These are phyloP conservation scores for Hydrolagus colliei DNA, from an alignment of 2,797 vertebrate genomes.

Conservation along the genomic window DNA sequence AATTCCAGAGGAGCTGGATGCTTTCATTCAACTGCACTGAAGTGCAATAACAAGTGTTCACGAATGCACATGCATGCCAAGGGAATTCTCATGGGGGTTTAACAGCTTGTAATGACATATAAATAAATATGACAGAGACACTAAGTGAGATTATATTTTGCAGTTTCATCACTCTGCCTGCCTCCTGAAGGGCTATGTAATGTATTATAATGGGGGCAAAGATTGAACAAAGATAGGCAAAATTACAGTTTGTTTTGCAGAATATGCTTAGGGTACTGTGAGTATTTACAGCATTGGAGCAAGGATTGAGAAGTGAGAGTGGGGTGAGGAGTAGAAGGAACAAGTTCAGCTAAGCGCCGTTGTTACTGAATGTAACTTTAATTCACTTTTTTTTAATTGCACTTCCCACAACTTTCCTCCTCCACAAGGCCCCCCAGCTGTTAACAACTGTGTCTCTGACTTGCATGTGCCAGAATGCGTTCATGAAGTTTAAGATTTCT, in stretches of 20 bases:
- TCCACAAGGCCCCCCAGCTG: background rate
- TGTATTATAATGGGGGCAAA: constrained; percentile 3
- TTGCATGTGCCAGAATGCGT: background rate
- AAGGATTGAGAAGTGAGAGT: background rate
- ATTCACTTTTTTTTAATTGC: background rate
- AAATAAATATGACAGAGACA: background rate
- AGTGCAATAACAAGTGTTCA: constrained; percentile 9
- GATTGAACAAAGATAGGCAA: background rate
- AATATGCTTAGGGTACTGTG: background rate
- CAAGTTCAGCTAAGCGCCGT: background rate
- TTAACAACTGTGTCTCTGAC: background rate
- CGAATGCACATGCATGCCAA: background rate
- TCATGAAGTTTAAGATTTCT: background rate
- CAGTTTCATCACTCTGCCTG: background rate
- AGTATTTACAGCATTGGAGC: background rate
- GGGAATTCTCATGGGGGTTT: background rate
- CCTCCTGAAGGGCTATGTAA: constrained; percentile 27
- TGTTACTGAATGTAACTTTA: background rate
- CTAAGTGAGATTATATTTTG: background rate
- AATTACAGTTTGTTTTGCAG: background rate
- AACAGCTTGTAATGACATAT: constrained; percentile 1
- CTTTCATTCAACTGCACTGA: constrained; percentile 92
- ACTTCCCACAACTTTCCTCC: background rate
- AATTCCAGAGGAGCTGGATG: constrained; percentile 88
- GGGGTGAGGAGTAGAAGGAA: background rate